Percentiles rank a stretch among this genome's conserved stretches.
phyloP scores from a whole-genome alignment of 1,140 invertebrate genomes.

The Ladona fulva region DNA sequence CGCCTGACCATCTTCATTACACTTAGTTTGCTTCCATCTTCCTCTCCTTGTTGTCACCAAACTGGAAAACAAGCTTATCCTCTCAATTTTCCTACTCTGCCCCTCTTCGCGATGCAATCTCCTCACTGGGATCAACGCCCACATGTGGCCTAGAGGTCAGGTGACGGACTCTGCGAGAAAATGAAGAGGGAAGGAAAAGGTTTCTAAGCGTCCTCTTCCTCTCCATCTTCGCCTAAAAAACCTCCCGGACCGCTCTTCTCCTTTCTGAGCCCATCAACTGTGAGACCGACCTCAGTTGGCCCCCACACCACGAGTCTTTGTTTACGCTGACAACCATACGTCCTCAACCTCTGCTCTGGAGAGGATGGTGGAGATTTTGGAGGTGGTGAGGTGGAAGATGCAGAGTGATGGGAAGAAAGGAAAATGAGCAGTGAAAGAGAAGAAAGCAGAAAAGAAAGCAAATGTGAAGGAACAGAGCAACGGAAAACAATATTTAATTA shows the following conservation, averaged over 20 bases:
- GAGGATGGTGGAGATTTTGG: background rate
- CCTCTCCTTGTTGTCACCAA: no score
- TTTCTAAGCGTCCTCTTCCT: background rate
- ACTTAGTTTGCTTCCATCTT: no score
- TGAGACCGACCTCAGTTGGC: background rate
- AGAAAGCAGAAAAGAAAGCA: background rate
- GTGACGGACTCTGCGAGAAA: background rate
- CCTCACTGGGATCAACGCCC: background rate
- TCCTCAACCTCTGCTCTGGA: background rate
- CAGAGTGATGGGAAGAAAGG: background rate
- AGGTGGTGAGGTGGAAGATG: background rate
- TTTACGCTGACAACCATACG: slow-evolving; percentile 4
- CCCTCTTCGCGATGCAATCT: no score
- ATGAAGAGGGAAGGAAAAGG: background rate
- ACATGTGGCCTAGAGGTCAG: background rate
- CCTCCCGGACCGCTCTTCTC: background rate
- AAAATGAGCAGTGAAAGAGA: background rate
- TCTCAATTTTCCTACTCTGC: no score
- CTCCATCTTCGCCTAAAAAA: background rate
- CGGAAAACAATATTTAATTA: no score
- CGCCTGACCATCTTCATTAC: no score
- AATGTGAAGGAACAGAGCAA: no score
- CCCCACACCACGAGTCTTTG: background rate
- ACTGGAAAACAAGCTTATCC: no score
- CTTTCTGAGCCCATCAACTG: background rate